phyloP scores from a whole-genome alignment of 2,113 vertebrate genomes.

The Orycteropus afer region DNA sequence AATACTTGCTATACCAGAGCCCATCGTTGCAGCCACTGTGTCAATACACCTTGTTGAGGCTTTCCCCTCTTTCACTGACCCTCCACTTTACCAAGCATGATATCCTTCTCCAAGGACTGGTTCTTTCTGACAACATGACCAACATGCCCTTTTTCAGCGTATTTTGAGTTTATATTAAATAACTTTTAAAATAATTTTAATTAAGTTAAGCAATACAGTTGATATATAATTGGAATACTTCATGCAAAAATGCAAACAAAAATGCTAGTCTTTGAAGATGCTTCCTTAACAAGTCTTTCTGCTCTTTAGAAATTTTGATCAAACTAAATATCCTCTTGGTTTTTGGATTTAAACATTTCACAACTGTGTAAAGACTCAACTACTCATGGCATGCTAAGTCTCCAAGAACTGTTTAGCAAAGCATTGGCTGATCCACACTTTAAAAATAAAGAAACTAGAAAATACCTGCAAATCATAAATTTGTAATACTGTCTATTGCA shows the following conservation, averaged over 20 bases:
- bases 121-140: background rate
- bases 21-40: no score
- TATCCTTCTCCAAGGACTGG: no score
- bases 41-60: no score
- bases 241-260: background rate
- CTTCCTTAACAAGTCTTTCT: constrained; percentile 40
- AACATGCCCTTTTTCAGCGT: background rate
- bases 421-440: background rate
- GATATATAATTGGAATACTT: background rate
- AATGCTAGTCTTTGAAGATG: constrained; percentile 25
- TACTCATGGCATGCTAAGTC: background rate
- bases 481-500: constrained; percentile 28
- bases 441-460: constrained; percentile 34
- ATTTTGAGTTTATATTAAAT: background rate
- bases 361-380: background rate
- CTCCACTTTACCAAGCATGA: no score
- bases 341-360: constrained; percentile 55
- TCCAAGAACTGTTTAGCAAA: constrained; percentile 26
- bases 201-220: constrained; percentile 32
- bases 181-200: constrained; percentile 28
- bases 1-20: no score
- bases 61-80: no score
- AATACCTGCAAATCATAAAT: constrained; percentile 40
- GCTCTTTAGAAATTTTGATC: constrained; percentile 36
- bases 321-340: constrained; percentile 9